Conservation (phyloP, 1,140 invertebrate species). For the Drosophila obscura region DNA sequence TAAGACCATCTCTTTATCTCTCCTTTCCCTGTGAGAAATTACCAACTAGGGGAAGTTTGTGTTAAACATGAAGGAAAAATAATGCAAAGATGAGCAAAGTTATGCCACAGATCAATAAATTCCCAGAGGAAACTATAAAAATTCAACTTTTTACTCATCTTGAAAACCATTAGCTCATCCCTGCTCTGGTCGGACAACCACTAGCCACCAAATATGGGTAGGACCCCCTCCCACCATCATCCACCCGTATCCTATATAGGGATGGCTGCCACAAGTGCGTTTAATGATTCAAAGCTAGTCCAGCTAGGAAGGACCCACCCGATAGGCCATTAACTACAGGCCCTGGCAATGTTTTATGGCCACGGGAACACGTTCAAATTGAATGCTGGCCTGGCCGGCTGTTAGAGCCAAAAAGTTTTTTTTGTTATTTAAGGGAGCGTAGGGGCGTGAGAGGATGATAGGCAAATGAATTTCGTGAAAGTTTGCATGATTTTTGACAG, state of each 20-base stretch:
- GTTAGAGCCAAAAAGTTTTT: constrained; percentile 38
- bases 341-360: constrained; percentile 72
- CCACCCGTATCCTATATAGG: not conserved
- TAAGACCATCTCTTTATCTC: not conserved
- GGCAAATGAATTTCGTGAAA: constrained; percentile 15
- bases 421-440: constrained; percentile 10
- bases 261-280: constrained; percentile 64
- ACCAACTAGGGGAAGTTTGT: too few species aligned
- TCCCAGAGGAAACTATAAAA: constrained; percentile 22
- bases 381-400: constrained; percentile 30
- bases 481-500: constrained; percentile 58
- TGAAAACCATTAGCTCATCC: constrained; percentile 31
- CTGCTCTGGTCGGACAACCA: constrained; percentile 19
- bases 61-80: too few species aligned
- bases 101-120: constrained; percentile 15
- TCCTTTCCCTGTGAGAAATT: not conserved
- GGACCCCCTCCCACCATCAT: not conserved
- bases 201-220: constrained; percentile 11
- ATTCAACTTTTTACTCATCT: constrained; percentile 25
- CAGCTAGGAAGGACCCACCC: constrained; percentile 40
- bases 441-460: not conserved
- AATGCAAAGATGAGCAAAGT: not conserved
- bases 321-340: constrained; percentile 74
- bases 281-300: constrained; percentile 70
- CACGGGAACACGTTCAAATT: constrained; percentile 64